Percentiles rank a stretch among this genome's conserved stretches.
phyloP scores from a whole-genome alignment of 2,888 invertebrate species.

The Calliopum simillimum region DNA sequence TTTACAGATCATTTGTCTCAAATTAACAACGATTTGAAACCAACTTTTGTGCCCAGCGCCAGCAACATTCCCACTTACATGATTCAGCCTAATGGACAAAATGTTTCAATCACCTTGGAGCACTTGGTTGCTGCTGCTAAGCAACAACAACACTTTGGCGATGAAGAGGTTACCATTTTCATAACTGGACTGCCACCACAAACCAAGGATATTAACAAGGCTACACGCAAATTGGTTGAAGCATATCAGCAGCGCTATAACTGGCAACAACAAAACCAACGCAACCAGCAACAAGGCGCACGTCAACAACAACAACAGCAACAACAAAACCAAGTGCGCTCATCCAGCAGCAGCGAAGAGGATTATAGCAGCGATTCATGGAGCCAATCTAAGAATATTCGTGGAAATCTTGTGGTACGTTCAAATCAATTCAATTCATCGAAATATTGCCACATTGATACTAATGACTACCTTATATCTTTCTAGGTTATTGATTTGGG shows the following conservation, averaged over 20 bases:
- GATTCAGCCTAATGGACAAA: constrained; percentile 53
- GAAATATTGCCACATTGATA: background rate
- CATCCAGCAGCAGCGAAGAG: constrained; percentile 55
- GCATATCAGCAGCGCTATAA: constrained; percentile 61
- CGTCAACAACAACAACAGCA: constrained; percentile 38
- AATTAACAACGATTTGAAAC: constrained; percentile 50
- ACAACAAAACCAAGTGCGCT: constrained; percentile 37
- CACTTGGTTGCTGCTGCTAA: constrained; percentile 50
- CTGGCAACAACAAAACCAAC: constrained; percentile 14
- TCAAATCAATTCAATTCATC: too few relatives aligned
- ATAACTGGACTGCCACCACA: constrained; percentile 57
- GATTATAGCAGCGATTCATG: constrained; percentile 42
- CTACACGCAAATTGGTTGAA: constrained; percentile 53
- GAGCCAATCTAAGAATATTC: constrained; percentile 42
- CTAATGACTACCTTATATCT: background rate
- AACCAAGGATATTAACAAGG: constrained; percentile 52
- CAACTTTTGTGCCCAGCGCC: constrained; percentile 57
- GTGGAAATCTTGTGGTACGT: constrained; percentile 55
- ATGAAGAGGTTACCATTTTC: constrained; percentile 60
- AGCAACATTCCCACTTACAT: constrained; percentile 56
- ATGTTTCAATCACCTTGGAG: constrained; percentile 51
- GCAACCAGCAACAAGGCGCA: background rate
- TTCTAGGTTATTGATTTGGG: constrained; percentile 52
- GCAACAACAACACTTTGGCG: constrained; percentile 52
- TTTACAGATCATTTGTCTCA: constrained; percentile 51